Base-by-base conservation (phyloP, 2,113 vertebrate species). In the Sapayoa aenigma region DNA sequence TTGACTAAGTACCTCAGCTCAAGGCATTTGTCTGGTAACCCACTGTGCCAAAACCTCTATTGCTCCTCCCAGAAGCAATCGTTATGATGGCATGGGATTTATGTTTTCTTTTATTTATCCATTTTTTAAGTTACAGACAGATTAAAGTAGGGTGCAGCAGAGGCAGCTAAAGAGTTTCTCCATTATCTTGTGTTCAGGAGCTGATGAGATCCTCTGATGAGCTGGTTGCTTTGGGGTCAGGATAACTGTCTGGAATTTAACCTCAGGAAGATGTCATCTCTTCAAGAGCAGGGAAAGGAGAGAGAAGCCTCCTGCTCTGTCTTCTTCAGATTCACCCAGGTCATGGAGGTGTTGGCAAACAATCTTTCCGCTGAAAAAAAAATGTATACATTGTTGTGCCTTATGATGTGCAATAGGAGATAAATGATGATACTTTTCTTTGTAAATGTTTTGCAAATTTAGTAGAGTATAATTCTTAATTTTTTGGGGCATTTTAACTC, bases 61-160 rank as follows among this genome's bases (percentile, higher is more conserved):
- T 2, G 1, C 30, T 47, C 71, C 79, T 95, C 71, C 42, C 78
- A 86, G 95, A 94, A 97, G 91, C 33, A 50, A 52, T 83, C 68
- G 22, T 87, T 76, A 66, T 30, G 15, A 88, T 72, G 49, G 33
- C 52, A 49, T 22, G 27, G 41, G 66, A 84, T 50, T 83, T 56
- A 73, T 2, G 5, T 92, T 95, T 95, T 96, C 63, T 59, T 90
- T 14, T n/a, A 42, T 62, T 94, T 90, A 39, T 76, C 31, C 53
- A 2, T 35, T 81, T 95, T 69, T 72, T 1, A 84, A 72, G 30
- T 63, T 78, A 53, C 75, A 53, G 75, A 56, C 50, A 89, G 88
- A 96, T 97, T 68, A 97, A 97, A 95, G 39, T 2, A 8, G 80
- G 72, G 63, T 87, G 67, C 41, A 82, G 55, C 65, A 92, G 83